Evolutionary conservation across 2,888 invertebrate species (phyloP).

Genomic region (Stenodema calcarata): DNA sequence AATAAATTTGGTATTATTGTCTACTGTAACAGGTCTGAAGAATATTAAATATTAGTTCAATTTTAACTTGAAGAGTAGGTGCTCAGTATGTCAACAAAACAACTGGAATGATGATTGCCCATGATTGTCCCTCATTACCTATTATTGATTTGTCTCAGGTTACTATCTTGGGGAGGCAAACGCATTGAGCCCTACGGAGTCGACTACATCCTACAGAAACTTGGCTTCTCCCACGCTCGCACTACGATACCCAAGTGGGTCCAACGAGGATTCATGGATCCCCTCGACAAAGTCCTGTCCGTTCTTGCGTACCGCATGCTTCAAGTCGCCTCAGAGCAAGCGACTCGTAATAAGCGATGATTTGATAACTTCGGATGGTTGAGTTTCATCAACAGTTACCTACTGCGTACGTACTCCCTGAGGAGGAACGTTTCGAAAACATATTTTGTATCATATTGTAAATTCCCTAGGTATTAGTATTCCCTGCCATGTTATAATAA

Average conservation of each 20-base stretch:
- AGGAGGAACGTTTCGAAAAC: background rate
- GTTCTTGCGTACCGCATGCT: conserved; percentile 56
- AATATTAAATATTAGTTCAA: too few species aligned
- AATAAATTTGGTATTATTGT: too few species aligned
- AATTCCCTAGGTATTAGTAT: background rate
- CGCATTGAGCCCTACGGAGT: conserved; percentile 98
- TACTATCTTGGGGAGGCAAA: conserved; percentile 90
- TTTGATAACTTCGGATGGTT: background rate
- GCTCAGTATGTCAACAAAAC: too few species aligned
- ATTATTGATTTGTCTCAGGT: conserved; percentile 61
- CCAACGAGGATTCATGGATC: conserved; percentile 97
- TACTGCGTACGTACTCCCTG: background rate
- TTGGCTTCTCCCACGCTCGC: conserved; percentile 96
- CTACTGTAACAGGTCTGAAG: too few species aligned
- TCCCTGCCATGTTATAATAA: background rate
- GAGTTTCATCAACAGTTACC: background rate
- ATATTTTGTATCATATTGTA: background rate
- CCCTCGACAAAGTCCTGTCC: conserved; percentile 80
- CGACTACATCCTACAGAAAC: conserved; percentile 96
- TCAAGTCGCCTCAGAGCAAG: conserved; percentile 50
- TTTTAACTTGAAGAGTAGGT: too few species aligned
- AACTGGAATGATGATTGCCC: background rate
- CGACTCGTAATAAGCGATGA: conserved; percentile 29
- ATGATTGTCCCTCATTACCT: background rate
- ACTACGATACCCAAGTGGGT: conserved; percentile 99